These are phyloP conservation scores for Heterodera schachtii DNA, from an alignment of 1,140 invertebrate species.

Conservation along the genomic window DNA sequence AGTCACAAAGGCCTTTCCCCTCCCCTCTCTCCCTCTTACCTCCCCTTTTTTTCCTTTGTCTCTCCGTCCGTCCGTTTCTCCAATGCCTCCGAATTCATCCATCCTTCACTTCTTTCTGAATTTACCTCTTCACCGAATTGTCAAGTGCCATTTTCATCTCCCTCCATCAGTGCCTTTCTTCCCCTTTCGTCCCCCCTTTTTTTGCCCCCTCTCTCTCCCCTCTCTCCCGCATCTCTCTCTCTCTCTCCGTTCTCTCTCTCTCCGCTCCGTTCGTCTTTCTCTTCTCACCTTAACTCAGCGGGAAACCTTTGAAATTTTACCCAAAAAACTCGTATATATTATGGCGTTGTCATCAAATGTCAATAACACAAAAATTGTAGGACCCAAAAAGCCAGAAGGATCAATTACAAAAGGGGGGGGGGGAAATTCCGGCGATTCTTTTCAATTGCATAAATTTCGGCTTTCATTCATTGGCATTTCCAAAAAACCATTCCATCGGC, in stretches of 20 bases:
- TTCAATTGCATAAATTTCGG: too few species aligned
- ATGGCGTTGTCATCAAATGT: neutral
- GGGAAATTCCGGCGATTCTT: too few species aligned
- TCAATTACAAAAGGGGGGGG: too few species aligned
- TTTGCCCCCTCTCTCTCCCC: too few species aligned
- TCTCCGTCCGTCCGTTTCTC: neutral
- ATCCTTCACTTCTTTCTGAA: neutral
- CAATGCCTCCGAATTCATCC: neutral
- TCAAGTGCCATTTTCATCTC: conserved; percentile 1
- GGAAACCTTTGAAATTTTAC: neutral
- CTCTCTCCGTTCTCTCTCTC: too few species aligned
- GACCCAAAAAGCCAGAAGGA: too few species aligned
- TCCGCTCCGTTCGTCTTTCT: neutral
- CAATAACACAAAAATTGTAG: too few species aligned
- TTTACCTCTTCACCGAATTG: neutral
- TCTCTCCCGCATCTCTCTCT: too few species aligned
- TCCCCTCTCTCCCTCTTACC: neutral
- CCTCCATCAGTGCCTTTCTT: neutral
- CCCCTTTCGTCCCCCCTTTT: neutral
- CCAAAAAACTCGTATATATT: neutral
- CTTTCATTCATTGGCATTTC: neutral
- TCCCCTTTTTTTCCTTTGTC: too few species aligned
- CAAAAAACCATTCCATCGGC: too few species aligned
- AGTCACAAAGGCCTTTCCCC: neutral
- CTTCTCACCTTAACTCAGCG: neutral